Evolutionary conservation across 1,140 invertebrate species (phyloP), one percentile per base, ranked within the genome.

Genomic region (Eriosoma lanigerum): DNA sequence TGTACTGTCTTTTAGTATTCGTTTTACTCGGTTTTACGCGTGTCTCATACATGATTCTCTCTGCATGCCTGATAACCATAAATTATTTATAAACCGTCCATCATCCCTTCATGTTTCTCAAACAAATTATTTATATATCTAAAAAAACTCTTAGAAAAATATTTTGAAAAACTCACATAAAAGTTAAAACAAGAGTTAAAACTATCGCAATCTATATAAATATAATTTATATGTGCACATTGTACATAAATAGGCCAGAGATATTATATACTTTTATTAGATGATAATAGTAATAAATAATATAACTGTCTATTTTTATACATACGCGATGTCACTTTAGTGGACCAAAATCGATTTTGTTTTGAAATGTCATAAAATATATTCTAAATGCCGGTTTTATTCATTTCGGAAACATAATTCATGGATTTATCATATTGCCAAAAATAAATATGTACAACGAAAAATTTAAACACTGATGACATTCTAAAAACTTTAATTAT

Each of bases 1-100:
- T 17, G 12, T 19, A 12, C 21, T 4, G n/a, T 48, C 24, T 38
- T 48, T 46, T 68, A 17, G 44, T 68, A 48, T 68, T 68, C 2
- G 12, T 68, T 68, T 48, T 68, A 68, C 15, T 17, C n/a, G n/a
- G n/a, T n/a, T n/a, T n/a, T n/a, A n/a, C n/a, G n/a, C n/a, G n/a
- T n/a, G n/a, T n/a, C n/a, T n/a, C 24, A 48, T 46, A 38, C 66
- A 68, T 15, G 66, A 68, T 68, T 68, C 15, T 68, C 48, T 48
- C 38, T 48, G 21, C 66, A 21, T 24, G 66, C 26, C 44, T 68
- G 44, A 68, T 26, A 4, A 68, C 48, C 66, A 48, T 68, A 68
- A 68, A 68, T 68, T 21, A 21, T 68, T 68, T 38, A 48, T 68
- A 48, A 68, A 26, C n/a, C 21, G 21, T 48, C n/a, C 8, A 17